phyloP scores from a whole-genome alignment of 2,888 invertebrate genomes.

The Hirtodrosophila histrioides region DNA sequence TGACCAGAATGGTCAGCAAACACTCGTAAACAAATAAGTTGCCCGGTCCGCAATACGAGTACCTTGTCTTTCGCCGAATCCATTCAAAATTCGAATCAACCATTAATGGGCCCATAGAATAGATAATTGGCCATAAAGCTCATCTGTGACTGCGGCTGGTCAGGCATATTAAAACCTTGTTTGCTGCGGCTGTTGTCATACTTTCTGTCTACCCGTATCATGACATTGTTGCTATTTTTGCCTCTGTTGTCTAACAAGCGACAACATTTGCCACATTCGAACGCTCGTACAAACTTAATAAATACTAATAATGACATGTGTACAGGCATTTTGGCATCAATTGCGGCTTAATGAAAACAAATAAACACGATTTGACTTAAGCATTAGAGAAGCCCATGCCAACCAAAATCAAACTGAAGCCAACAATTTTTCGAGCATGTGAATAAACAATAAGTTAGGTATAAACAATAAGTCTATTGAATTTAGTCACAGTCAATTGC shows the following conservation, averaged over 20 bases:
- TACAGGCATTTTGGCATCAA: constrained; percentile 65
- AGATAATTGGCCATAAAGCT: constrained; percentile 76
- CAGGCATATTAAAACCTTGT: constrained; percentile 69
- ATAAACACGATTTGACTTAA: constrained; percentile 56
- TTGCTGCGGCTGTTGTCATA: constrained; percentile 39
- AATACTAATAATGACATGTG: constrained; percentile 64
- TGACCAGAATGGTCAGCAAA: background rate
- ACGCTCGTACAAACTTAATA: constrained; percentile 35
- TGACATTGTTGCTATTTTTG: constrained; percentile 46
- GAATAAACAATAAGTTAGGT: constrained; percentile 38
- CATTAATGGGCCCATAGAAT: constrained; percentile 72
- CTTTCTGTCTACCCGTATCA: constrained; percentile 12
- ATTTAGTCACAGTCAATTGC: constrained; percentile 9
- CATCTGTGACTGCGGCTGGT: constrained; percentile 62
- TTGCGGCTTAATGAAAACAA: constrained; percentile 74
- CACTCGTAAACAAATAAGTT: constrained; percentile 11
- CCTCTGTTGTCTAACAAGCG: constrained; percentile 53
- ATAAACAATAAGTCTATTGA: constrained; percentile 24
- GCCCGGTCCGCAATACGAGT: background rate
- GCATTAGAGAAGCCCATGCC: constrained; percentile 41
- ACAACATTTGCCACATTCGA: constrained; percentile 44
- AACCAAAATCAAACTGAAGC: constrained; percentile 40
- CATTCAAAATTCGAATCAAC: constrained; percentile 63
- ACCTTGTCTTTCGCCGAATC: constrained; percentile 26
- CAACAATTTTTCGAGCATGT: constrained; percentile 20